Conservation (phyloP, 2,888 invertebrate genomes). For the Philereme vetulata region DNA sequence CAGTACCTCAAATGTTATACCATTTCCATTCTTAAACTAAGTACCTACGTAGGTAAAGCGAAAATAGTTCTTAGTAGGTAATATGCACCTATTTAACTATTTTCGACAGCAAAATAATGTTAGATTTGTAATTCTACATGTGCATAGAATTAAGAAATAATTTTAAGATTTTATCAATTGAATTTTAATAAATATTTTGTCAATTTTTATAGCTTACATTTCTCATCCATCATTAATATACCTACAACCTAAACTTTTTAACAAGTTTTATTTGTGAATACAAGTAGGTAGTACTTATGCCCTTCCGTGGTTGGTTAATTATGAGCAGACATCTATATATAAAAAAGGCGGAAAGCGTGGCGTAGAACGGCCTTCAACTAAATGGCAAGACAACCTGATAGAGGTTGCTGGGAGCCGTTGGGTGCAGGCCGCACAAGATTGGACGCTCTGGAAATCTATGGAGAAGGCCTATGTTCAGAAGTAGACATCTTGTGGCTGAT, state of each 20-base stretch:
- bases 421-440: no score
- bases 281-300: no score
- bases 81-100: constrained; percentile 7
- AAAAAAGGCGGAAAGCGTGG: no score
- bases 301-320: no score
- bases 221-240: constrained; percentile 27
- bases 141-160: constrained; percentile 38
- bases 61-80: constrained; percentile 16
- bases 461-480: no score
- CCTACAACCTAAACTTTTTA: constrained; percentile 13
- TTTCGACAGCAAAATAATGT: constrained; percentile 13
- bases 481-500: no score
- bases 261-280: no score
- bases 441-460: no score
- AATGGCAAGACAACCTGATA: no score
- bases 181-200: constrained; percentile 32
- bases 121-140: constrained; percentile 26
- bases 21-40: constrained; percentile 10
- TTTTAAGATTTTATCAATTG: constrained; percentile 41
- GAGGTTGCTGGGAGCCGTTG: no score
- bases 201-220: constrained; percentile 33
- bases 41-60: constrained; percentile 5
- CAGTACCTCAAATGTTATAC: constrained; percentile 17
- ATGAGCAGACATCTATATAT: no score
- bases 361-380: no score